Conservation (phyloP, 2,888 invertebrate species). For the Coelopa pilipes region DNA sequence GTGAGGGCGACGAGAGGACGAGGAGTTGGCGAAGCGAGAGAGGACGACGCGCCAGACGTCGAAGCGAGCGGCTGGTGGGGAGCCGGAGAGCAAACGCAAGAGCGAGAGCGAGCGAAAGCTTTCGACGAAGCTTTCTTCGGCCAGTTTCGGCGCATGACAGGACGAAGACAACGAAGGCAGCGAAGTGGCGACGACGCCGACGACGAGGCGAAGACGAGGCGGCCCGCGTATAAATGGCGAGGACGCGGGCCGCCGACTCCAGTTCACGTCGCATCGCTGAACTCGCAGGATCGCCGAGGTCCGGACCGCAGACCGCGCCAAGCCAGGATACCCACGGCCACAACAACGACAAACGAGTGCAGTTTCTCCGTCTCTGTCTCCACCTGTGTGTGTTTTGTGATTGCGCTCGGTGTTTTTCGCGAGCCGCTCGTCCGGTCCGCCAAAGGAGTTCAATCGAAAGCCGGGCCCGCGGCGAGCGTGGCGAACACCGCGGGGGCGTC, state of each 20-base stretch:
- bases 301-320: background rate
- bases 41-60: too few species aligned
- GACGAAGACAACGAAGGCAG: constrained; percentile 3
- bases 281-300: constrained; percentile 35
- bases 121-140: constrained; percentile 18
- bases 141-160: background rate
- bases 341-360: too few species aligned
- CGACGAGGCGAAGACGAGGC: background rate
- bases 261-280: constrained; percentile 43
- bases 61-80: background rate
- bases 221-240: constrained; percentile 41
- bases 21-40: too few species aligned
- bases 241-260: constrained; percentile 44
- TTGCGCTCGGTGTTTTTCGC: too few species aligned
- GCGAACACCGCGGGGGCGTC: too few species aligned
- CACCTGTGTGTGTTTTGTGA: too few species aligned
- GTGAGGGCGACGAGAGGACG: background rate
- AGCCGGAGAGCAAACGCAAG: background rate
- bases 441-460: too few species aligned
- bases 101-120: background rate
- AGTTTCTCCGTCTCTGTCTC: too few species aligned
- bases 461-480: too few species aligned
- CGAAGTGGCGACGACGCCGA: background rate
- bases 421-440: too few species aligned
- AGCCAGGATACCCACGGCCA: background rate